Base-by-base conservation (phyloP, 2,888 invertebrate genomes). In the Catonia carolina region DNA sequence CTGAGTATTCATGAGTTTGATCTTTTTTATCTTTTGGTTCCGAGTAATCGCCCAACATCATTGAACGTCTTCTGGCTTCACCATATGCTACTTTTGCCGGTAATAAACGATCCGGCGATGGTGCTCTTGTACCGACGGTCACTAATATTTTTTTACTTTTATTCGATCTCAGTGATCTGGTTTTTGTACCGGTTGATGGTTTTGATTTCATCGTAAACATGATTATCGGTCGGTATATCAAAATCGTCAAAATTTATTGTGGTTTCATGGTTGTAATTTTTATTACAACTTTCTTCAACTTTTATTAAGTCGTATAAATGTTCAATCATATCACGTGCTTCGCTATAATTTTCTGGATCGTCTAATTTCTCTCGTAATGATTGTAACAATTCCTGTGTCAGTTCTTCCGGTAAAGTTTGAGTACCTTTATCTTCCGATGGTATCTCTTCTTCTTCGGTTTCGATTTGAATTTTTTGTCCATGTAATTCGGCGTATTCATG, bases 321-420 rank as follows among this genome's bases (percentile, higher is more conserved):
- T 67, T 87, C 86, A 59, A 88, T 87, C 76, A 85, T 84, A 70
- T 86, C 85, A 36, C 84, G 76, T 2, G 87, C 86, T 68, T 86
- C 84, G 53, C 82, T 79, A 64, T 85, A 85, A 57, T 85, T 83
- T 54, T 82, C 80, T 0, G 86, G 86, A 68, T 83, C 84, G 64
- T 85, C 84, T 6, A 88, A 70, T 66, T 82, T 81, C 63, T 83
- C 81, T 56, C 83, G 77, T 14, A 88, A 73, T 61, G 81, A 80
- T 63, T 81, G 82, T 58, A 88, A 72, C 50, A 87, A 77, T 65
- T 88, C 87, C 64, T 83, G 81, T 0, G 86, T 86, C 47, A 88
- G 69, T 69, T 86, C 86, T 68, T 85, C 86, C 0, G 86, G 86
- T 50, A 86, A 73, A 0, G 86, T 86, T 69, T 84, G 84, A 1